These are phyloP conservation scores for Microcebus tavaratra DNA, from an alignment of 2,113 vertebrate species.

Conservation along the genomic window DNA sequence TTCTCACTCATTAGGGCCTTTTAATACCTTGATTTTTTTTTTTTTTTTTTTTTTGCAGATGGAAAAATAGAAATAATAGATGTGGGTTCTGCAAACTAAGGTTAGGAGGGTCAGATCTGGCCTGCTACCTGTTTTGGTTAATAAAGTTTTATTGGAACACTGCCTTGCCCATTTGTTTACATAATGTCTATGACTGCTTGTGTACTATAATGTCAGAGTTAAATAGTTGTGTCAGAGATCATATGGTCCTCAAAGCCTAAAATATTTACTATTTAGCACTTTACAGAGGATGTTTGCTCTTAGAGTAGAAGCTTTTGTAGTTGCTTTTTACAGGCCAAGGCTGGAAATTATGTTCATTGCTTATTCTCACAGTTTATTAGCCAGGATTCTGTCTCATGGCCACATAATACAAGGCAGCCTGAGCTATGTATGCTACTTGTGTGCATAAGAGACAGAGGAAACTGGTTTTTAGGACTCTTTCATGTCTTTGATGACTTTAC, in stretches of 20 bases:
- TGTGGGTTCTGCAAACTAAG: neutral
- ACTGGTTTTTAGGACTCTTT: neutral
- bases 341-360: neutral
- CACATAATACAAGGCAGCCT: neutral
- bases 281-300: neutral
- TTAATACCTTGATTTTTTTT: neutral
- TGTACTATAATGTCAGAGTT: neutral
- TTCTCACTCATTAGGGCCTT: neutral
- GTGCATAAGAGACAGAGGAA: neutral
- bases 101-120: neutral
- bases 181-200: neutral
- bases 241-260: neutral
- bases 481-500: neutral
- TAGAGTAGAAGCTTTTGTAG: neutral
- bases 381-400: neutral
- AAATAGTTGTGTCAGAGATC: neutral
- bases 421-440: neutral
- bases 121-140: neutral
- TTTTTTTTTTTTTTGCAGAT: neutral
- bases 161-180: neutral
- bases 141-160: neutral
- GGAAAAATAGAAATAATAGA: neutral
- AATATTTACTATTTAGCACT: neutral
- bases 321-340: neutral
- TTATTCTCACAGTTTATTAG: neutral